These are phyloP conservation scores for Parnassius apollo DNA, from an alignment of 2,888 invertebrate species.

Conservation along the genomic window DNA sequence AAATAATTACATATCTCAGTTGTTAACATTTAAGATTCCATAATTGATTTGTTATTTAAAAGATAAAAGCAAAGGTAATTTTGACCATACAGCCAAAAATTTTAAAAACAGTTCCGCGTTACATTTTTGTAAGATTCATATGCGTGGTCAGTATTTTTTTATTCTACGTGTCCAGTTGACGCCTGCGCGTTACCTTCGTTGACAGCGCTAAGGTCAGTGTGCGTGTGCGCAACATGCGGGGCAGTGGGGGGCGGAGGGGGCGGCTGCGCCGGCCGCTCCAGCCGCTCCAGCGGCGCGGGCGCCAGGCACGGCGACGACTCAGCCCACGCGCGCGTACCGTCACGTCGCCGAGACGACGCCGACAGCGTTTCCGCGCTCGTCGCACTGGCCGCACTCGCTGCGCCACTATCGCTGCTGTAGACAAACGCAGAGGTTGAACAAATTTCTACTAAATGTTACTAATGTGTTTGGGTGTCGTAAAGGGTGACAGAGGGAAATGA, in stretches of 20 bases:
- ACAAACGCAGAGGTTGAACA: constrained; percentile 23
- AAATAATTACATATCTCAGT: not conserved
- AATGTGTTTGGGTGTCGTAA: no score
- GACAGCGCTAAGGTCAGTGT: constrained; percentile 76
- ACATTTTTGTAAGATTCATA: not conserved
- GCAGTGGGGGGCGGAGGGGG: constrained; percentile 43
- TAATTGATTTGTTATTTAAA: not conserved
- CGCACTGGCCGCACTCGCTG: constrained; percentile 46
- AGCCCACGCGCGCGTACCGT: constrained; percentile 44
- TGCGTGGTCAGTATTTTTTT: constrained; percentile 3
- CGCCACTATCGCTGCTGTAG: constrained; percentile 69
- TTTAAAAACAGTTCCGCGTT: not conserved
- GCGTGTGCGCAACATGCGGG: constrained; percentile 31
- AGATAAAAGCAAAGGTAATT: not conserved
- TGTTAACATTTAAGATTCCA: not conserved
- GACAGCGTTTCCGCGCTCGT: constrained; percentile 49
- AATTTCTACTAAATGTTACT: no score
- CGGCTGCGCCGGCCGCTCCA: constrained; percentile 58
- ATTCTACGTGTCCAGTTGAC: constrained; percentile 52
- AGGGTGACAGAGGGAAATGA: no score
- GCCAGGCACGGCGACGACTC: constrained; percentile 70
- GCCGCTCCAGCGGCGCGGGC: constrained; percentile 56
- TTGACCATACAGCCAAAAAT: not conserved
- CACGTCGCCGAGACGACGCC: constrained; percentile 34
- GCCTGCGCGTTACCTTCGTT: constrained; percentile 71